A percentile compares a stretch with the other conserved stretches of the same genome.
phyloP scores from a whole-genome alignment of 2,113 vertebrate genomes.

The Chaenogobius annularis region DNA sequence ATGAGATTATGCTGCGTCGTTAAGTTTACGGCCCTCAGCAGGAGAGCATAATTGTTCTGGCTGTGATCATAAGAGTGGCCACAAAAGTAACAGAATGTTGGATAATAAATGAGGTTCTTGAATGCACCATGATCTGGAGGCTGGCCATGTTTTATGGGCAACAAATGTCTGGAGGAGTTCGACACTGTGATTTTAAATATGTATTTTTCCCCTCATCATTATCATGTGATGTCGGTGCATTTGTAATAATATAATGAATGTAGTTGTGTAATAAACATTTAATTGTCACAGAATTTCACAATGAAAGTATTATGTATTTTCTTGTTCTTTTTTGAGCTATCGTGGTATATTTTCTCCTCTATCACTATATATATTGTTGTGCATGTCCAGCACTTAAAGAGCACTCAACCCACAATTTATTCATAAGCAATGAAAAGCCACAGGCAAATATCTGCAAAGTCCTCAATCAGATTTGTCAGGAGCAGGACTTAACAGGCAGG shows the following conservation, averaged over 20 bases:
- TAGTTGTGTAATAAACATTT: neutral
- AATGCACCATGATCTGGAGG: conserved; percentile 15
- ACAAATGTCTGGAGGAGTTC: conserved; percentile 13
- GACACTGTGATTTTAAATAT: conserved; percentile 7
- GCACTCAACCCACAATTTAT: neutral
- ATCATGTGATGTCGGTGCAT: neutral
- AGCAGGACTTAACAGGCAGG: conserved; percentile 41
- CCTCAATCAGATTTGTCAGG: conserved; percentile 51
- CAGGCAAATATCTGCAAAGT: conserved; percentile 31
- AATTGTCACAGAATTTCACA: too few species aligned
- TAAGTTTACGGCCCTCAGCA: conserved; percentile 62
- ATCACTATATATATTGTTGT: too few species aligned
- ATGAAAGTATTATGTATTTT: too few species aligned
- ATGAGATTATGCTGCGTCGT: conserved; percentile 62
- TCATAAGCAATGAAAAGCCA: conserved; percentile 14
- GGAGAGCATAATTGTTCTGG: conserved; percentile 54
- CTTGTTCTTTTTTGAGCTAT: too few species aligned
- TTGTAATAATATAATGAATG: neutral
- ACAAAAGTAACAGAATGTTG: conserved; percentile 37
- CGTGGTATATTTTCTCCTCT: too few species aligned
- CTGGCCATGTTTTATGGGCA: conserved; percentile 4
- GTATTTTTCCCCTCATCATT: neutral
- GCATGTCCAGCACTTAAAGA: neutral
- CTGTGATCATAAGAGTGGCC: conserved; percentile 41
- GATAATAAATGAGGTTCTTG: conserved; percentile 33